Evolutionary conservation across 1,140 invertebrate genomes (phyloP), one percentile per base, ranked within the genome.

Genomic region (Drosophila setifemur): DNA sequence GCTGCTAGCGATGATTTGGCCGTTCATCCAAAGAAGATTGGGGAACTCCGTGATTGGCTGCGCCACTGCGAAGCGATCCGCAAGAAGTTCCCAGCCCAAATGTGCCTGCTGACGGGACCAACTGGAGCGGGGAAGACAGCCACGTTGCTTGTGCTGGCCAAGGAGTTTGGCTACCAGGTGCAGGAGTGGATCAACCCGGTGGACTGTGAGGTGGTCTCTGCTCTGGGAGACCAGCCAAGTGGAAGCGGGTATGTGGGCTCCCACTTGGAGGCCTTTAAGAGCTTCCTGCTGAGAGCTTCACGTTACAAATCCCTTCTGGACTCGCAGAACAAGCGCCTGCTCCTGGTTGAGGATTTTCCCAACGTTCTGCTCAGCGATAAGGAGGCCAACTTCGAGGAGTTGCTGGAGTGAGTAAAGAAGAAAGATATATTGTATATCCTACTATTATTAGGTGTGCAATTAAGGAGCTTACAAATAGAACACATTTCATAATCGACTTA

Each of bases 331-430:
- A 91, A 91, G 29, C 92, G 91, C 50, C 61, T 95, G 4, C 90
- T 95, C 23, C 82, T 96, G 0, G 92, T 96, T 2, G 95, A 96
- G 90, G 95, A 96, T 89, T 93, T 95, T 85, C 95, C 95, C n/a
- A 95, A 95, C 91, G 90, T 92, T 8, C 93, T 94, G 75, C 48
- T 94, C 0, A 92, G 92, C 50, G 92, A 93, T 61, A 92, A 92
- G 18, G 89, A 92, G 55, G 91, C 92, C 52, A 57, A 29, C 8
- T 95, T 96, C 88, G 86, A 91, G 49, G 88, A 92, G 47, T 81
- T 95, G 48, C 88, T 96, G 45, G 91, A 93, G 95, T 95, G 91
- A 92, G 92, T 91, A 42, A 40, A n/a, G n/a, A n/a, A n/a, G n/a
- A n/a, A n/a, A n/a, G n/a, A n/a, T n/a, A n/a, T n/a, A n/a, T n/a